These are phyloP conservation scores for Pseudorasbora parva DNA, from an alignment of 2,113 vertebrate species.

Conservation along the genomic window DNA sequence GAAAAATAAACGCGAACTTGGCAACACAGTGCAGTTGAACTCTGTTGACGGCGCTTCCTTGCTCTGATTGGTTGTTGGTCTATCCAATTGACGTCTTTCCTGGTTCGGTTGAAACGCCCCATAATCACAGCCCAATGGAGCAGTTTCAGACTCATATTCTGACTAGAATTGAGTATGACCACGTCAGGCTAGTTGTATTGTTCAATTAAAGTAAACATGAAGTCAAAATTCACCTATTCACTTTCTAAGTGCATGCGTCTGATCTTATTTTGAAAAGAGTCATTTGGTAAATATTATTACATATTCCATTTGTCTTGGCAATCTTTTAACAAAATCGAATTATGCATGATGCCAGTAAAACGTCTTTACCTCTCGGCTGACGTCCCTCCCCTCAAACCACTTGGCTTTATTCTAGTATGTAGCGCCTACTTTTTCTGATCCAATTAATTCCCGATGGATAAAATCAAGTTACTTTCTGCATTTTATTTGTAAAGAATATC, in stretches of 20 bases:
- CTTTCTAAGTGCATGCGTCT: background rate
- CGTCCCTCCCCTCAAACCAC: background rate
- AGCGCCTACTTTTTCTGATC: background rate
- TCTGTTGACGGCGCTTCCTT: too few species aligned
- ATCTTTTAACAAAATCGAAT: background rate
- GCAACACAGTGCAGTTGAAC: too few species aligned
- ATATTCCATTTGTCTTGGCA: background rate
- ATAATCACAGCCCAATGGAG: too few species aligned
- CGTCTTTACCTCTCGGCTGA: background rate
- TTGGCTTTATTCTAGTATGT: background rate
- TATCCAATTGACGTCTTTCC: too few species aligned
- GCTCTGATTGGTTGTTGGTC: too few species aligned
- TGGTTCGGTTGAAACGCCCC: too few species aligned
- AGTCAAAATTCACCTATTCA: background rate
- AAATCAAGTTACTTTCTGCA: background rate
- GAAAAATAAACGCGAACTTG: too few species aligned
- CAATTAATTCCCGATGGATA: background rate
- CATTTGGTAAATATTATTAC: background rate
- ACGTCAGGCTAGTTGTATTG: too few species aligned
- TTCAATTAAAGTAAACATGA: background rate
- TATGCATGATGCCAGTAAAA: background rate
- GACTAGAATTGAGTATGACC: too few species aligned
- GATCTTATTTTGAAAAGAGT: background rate
- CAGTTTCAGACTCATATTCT: too few species aligned
- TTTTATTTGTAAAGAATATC: background rate